These are phyloP conservation scores for Chloroclysta siterata DNA, from an alignment of 2,888 invertebrate species.

Conservation along the genomic window DNA sequence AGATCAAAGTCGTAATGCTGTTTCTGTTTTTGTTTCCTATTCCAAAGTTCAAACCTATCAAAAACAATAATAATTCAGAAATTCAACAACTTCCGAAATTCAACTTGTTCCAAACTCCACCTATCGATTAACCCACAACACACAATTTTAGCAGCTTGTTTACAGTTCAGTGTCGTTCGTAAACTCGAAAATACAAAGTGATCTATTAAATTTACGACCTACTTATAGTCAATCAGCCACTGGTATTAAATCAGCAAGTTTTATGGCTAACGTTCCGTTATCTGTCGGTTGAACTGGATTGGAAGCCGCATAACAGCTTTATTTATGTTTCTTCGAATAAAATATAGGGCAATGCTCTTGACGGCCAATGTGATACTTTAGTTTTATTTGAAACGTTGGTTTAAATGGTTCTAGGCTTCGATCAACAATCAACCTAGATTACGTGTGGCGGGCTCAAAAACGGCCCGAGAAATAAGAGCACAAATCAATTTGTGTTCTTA, in stretches of 20 bases:
- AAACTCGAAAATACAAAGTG: constrained; percentile 29
- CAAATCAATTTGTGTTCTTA: too few relatives aligned
- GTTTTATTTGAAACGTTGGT: neutral
- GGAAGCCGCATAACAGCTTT: constrained; percentile 54
- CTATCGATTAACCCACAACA: neutral
- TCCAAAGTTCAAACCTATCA: neutral
- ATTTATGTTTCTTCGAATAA: constrained; percentile 47
- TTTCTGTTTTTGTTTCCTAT: neutral
- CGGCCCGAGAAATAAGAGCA: too few relatives aligned
- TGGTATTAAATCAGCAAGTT: constrained; percentile 59
- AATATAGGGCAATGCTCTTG: constrained; percentile 25
- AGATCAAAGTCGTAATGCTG: too few relatives aligned
- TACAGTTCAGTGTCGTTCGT: neutral
- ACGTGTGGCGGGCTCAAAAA: too few relatives aligned
- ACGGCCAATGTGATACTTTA: neutral
- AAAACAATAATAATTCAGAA: neutral
- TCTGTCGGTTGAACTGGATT: constrained; percentile 51
- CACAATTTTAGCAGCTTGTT: constrained; percentile 4
- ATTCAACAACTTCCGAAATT: neutral
- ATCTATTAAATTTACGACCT: constrained; percentile 30
- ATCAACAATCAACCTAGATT: too few relatives aligned
- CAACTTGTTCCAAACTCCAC: neutral
- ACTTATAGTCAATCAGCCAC: constrained; percentile 55
- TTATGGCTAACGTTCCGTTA: constrained; percentile 60
- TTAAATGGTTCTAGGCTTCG: too few relatives aligned